Percentiles rank a stretch among this genome's conserved stretches.
Evolutionary conservation across 2,797 vertebrate genomes (phyloP).

Genomic region (Taeniopygia guttata): DNA sequence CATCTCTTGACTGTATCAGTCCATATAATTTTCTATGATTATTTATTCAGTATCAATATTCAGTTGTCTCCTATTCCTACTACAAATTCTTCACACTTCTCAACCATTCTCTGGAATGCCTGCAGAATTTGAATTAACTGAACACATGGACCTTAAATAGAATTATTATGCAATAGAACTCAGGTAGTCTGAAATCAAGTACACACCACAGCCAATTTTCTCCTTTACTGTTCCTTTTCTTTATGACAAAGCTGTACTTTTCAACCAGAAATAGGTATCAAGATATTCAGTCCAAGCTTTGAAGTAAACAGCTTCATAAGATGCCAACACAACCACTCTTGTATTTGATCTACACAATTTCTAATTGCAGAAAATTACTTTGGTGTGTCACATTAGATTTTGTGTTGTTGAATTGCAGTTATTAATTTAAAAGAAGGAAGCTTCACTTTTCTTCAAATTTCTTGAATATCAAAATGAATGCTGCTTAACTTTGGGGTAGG

Average conservation of each 20-base stretch:
- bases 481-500: not conserved
- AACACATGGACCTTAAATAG: not conserved
- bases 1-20: not conserved
- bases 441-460: not conserved
- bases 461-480: not conserved
- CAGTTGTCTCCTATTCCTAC: not conserved
- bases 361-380: not conserved
- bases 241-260: not conserved
- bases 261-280: not conserved
- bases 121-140: not conserved
- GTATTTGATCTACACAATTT: not conserved
- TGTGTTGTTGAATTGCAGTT: not conserved
- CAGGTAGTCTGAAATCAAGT: not conserved
- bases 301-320: not conserved
- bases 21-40: not conserved
- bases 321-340: not conserved
- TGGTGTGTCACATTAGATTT: not conserved
- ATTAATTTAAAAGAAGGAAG: not conserved
- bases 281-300: not conserved
- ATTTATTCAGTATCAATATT: not conserved
- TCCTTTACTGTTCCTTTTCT: not conserved
- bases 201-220: not conserved
- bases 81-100: not conserved
- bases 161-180: slow-evolving; percentile 10
- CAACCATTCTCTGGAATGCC: not conserved